Conservation (phyloP, 35 echinoderm and acorn worm species). For the Lytechinus variegatus region DNA sequence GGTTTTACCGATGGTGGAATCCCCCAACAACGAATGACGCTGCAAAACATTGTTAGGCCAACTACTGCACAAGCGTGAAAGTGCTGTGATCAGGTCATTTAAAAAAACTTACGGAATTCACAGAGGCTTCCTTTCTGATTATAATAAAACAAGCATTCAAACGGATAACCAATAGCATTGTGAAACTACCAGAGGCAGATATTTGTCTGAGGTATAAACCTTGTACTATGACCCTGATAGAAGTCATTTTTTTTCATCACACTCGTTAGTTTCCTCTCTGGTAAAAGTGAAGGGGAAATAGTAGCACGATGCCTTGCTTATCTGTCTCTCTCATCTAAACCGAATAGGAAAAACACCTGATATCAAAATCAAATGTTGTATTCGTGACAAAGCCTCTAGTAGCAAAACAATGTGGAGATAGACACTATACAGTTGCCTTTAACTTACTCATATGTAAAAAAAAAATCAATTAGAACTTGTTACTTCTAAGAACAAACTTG, state of each 20-base stretch:
- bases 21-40: background rate
- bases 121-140: background rate
- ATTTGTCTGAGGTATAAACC: background rate
- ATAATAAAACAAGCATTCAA: background rate
- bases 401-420: too few species aligned
- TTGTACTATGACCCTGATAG: background rate
- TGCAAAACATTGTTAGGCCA: background rate
- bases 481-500: too few species aligned
- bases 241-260: background rate
- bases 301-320: background rate
- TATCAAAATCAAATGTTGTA: background rate
- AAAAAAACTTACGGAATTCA: background rate
- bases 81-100: background rate
- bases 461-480: too few species aligned
- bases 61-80: background rate
- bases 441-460: too few species aligned
- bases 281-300: background rate
- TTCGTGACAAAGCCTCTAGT: background rate
- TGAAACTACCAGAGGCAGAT: background rate
- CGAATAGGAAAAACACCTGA: background rate
- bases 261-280: background rate
- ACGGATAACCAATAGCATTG: background rate
- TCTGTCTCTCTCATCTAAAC: background rate
- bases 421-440: too few species aligned
- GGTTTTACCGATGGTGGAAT: background rate